These are phyloP conservation scores for Tenthredo amoena DNA, from an alignment of 2,888 invertebrate species.

Conservation along the genomic window DNA sequence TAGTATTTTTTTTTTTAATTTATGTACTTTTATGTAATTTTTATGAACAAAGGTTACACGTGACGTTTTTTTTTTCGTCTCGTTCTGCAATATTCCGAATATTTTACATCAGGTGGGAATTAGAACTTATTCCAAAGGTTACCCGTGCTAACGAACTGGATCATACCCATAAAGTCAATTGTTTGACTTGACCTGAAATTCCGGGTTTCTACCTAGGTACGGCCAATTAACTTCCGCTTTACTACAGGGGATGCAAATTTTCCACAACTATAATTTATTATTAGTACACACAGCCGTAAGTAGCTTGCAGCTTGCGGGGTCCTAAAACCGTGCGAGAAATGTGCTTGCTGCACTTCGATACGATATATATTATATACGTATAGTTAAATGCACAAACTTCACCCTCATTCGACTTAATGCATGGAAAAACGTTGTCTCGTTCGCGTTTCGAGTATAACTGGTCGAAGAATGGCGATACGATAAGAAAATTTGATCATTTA, in stretches of 20 bases:
- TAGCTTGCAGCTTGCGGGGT: not conserved
- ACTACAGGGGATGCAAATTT: not conserved
- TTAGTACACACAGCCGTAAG: not conserved
- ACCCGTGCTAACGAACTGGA: constrained; percentile 11
- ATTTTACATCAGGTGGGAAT: not conserved
- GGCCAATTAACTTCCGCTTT: not conserved
- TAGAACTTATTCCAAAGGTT: not conserved
- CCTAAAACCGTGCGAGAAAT: not conserved
- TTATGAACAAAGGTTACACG: too few species aligned
- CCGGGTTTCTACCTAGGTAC: not conserved
- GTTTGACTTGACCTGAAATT: constrained; percentile 24
- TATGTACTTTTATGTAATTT: too few species aligned
- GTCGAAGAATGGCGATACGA: not conserved
- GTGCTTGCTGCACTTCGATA: not conserved
- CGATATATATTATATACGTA: not conserved
- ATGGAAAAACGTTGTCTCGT: not conserved
- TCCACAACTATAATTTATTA: not conserved
- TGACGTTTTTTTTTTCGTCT: not conserved
- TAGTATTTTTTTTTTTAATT: too few species aligned
- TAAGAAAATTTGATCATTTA: not conserved
- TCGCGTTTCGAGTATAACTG: not conserved
- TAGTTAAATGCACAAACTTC: not conserved
- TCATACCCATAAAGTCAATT: constrained; percentile 1
- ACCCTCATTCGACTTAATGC: not conserved
- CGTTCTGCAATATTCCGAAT: not conserved